These are phyloP conservation scores for Chlamydotis undulata DNA, from an alignment of 2,113 vertebrate species.

Conservation along the genomic window DNA sequence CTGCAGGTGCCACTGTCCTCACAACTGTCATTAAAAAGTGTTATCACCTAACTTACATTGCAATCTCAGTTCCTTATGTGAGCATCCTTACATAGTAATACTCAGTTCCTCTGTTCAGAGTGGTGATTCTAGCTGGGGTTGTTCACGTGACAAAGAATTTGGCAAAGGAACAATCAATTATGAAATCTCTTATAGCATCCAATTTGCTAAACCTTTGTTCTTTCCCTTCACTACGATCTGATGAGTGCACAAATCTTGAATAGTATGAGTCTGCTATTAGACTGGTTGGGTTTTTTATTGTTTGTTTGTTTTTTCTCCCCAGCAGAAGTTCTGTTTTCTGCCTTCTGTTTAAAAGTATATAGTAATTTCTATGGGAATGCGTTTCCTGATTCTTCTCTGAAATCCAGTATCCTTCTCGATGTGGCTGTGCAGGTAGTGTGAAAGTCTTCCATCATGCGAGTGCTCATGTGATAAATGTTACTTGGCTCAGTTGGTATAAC, in stretches of 20 bases:
- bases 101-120: neutral
- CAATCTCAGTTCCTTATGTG: neutral
- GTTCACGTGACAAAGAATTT: neutral
- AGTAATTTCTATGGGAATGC: neutral
- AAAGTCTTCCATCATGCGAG: neutral
- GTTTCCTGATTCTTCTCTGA: neutral
- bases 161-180: neutral
- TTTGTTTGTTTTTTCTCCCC: neutral
- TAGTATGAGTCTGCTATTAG: neutral
- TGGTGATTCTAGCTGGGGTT: neutral
- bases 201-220: neutral
- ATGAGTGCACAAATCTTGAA: neutral
- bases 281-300: neutral
- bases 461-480: neutral
- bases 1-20: neutral
- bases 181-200: neutral
- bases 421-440: neutral
- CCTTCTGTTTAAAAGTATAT: neutral
- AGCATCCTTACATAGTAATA: too few relatives aligned
- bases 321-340: neutral
- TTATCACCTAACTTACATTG: neutral
- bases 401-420: neutral
- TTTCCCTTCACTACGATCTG: neutral
- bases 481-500: neutral
- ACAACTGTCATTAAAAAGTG: neutral